Evolutionary conservation across 1,140 invertebrate species (phyloP).

Genomic region (Drosophila baimaii): DNA sequence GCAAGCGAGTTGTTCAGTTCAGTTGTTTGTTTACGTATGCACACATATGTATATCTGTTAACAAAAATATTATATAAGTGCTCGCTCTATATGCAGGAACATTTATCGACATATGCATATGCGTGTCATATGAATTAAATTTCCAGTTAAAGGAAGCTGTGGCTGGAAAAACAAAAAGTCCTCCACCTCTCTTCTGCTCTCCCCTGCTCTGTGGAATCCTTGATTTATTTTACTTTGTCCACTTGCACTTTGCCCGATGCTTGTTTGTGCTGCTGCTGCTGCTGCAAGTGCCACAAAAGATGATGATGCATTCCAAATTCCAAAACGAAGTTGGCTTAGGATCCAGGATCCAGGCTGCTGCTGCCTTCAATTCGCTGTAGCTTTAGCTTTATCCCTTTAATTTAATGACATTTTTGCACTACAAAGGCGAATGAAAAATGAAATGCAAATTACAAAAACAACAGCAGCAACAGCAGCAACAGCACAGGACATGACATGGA

Average conservation of each 20-base stretch:
- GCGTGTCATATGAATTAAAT: constrained; percentile 45
- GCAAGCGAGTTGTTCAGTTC: background rate
- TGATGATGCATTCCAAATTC: constrained; percentile 11
- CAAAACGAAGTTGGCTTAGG: background rate
- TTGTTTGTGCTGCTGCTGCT: background rate
- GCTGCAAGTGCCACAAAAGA: constrained; percentile 9
- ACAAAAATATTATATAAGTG: constrained; percentile 43
- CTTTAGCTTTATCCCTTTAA: constrained; percentile 58
- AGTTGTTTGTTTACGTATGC: constrained; percentile 25
- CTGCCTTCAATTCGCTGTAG: constrained; percentile 21
- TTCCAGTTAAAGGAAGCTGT: constrained; percentile 29
- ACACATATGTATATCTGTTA: constrained; percentile 12
- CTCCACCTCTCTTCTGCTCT: background rate
- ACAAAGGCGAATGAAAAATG: constrained; percentile 71
- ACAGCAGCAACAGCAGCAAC: constrained; percentile 25
- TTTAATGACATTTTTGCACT: constrained; percentile 75
- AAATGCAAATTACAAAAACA: constrained; percentile 77
- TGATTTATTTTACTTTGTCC: constrained; percentile 34
- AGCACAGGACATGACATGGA: constrained; percentile 57
- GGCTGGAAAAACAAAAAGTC: constrained; percentile 2
- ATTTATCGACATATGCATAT: constrained; percentile 31
- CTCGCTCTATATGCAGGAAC: constrained; percentile 20
- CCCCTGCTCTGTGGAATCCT: constrained; percentile 3
- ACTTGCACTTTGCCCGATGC: background rate
- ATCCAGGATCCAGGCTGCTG: background rate